These are phyloP conservation scores for Caenorhabditis sp. DNA, from an alignment of 2,888 invertebrate species.

Conservation along the genomic window DNA sequence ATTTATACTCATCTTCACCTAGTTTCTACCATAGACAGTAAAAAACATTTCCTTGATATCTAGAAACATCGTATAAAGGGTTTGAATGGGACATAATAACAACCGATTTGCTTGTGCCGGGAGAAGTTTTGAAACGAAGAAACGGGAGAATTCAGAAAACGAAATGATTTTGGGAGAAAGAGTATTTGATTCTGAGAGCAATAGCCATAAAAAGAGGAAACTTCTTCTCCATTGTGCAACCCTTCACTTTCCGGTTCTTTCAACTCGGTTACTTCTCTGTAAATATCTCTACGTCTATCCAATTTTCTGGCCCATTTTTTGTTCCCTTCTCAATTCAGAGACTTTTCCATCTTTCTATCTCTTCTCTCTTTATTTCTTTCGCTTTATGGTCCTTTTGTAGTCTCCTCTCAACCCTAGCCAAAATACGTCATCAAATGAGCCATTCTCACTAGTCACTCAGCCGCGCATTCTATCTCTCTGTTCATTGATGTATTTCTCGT, in stretches of 20 bases:
- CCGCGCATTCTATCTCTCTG: constrained; percentile 45
- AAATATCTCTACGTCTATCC: constrained; percentile 40
- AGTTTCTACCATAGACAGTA: too few relatives aligned
- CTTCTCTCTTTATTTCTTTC: constrained; percentile 19
- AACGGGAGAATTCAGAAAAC: neutral
- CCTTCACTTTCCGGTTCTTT: constrained; percentile 44
- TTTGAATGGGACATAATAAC: constrained; percentile 19
- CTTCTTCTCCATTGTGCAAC: constrained; percentile 39
- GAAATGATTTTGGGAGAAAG: neutral
- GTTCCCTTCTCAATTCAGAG: constrained; percentile 36
- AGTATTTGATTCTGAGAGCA: constrained; percentile 11
- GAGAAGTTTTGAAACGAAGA: constrained; percentile 4
- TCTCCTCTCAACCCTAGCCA: constrained; percentile 30
- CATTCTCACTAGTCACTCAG: constrained; percentile 46
- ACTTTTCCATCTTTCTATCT: constrained; percentile 27
- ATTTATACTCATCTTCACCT: too few relatives aligned
- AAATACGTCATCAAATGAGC: constrained; percentile 49
- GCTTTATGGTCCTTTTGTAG: constrained; percentile 43
- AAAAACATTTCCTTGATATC: too few relatives aligned
- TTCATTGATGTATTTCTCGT: constrained; percentile 28
- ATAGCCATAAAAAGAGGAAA: constrained; percentile 16
- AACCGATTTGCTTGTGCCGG: too few relatives aligned
- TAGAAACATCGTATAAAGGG: too few relatives aligned
- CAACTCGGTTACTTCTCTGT: constrained; percentile 49
- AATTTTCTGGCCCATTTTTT: constrained; percentile 25